Conservation (phyloP, 1,140 invertebrate species). For the Diabrotica undecimpunctata region DNA sequence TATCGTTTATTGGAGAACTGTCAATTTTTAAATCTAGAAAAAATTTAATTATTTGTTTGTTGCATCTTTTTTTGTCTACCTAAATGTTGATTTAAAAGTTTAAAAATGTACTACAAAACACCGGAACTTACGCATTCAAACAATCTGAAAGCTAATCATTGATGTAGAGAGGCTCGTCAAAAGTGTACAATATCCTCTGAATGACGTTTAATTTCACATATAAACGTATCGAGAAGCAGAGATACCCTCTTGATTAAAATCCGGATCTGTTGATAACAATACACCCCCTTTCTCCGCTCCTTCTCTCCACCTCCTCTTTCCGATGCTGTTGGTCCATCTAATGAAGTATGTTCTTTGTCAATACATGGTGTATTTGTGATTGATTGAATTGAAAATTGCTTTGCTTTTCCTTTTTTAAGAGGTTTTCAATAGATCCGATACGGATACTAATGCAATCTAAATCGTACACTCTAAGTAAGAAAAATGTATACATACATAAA, state of each 20-base stretch:
- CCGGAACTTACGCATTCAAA: background rate
- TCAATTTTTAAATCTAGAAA: too few relatives aligned
- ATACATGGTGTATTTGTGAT: conserved; percentile 37
- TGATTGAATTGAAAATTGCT: conserved; percentile 38
- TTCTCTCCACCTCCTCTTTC: conserved; percentile 10
- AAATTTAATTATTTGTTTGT: too few relatives aligned
- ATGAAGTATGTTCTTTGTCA: conserved; percentile 37
- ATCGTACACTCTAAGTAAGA: too few relatives aligned
- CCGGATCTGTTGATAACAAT: conserved; percentile 27
- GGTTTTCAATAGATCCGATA: too few relatives aligned
- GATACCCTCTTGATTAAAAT: conserved; percentile 36
- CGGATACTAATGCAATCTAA: too few relatives aligned
- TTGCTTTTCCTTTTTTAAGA: conserved; percentile 6
- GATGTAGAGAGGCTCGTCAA: background rate
- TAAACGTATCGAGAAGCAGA: conserved; percentile 29
- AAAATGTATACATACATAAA: too few relatives aligned
- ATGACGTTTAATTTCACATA: conserved; percentile 41
- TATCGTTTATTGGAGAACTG: too few relatives aligned
- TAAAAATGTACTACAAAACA: background rate
- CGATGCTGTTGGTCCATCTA: conserved; percentile 27
- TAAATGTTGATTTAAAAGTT: background rate
- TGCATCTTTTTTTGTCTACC: background rate
- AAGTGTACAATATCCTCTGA: conserved; percentile 37
- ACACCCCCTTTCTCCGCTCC: conserved; percentile 26
- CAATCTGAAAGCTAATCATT: conserved; percentile 5